Conservation (phyloP, 2,888 invertebrate genomes). For the Agrypnus murinus region DNA sequence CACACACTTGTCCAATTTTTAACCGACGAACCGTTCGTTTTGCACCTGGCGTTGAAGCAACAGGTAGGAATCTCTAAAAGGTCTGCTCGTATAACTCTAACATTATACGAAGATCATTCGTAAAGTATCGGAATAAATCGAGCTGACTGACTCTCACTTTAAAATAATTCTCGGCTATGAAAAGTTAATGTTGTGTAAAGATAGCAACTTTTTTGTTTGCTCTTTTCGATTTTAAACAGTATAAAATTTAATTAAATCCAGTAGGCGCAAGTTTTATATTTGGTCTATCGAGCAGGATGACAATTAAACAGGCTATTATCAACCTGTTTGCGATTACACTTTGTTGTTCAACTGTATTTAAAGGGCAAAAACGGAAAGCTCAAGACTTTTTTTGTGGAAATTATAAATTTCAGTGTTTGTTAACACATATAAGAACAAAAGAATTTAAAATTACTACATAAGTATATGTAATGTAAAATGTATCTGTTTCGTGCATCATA, state of each 20-base stretch:
- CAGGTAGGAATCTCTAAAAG: conserved; percentile 56
- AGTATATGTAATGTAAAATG: not conserved
- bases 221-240: no score
- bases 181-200: conserved; percentile 18
- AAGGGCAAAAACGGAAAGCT: no score
- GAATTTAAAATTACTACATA: conserved; percentile 1
- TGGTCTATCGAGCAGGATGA: no score
- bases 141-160: conserved; percentile 29
- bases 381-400: no score
- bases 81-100: conserved; percentile 31
- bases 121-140: conserved; percentile 36
- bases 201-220: not conserved
- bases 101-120: conserved; percentile 35
- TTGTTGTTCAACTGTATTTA: no score
- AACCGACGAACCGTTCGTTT: conserved; percentile 54
- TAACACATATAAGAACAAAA: conserved; percentile 20
- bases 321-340: no score
- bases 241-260: no score
- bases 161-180: conserved; percentile 31
- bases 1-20: conserved; percentile 30
- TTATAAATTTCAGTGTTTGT: conserved; percentile 2
- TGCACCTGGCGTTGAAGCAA: conserved; percentile 58
- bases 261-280: no score
- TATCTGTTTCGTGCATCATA: conserved; percentile 35
- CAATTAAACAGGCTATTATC: no score